phyloP scores from a whole-genome alignment of 2,888 invertebrate genomes.

The Isoperla grammatica region DNA sequence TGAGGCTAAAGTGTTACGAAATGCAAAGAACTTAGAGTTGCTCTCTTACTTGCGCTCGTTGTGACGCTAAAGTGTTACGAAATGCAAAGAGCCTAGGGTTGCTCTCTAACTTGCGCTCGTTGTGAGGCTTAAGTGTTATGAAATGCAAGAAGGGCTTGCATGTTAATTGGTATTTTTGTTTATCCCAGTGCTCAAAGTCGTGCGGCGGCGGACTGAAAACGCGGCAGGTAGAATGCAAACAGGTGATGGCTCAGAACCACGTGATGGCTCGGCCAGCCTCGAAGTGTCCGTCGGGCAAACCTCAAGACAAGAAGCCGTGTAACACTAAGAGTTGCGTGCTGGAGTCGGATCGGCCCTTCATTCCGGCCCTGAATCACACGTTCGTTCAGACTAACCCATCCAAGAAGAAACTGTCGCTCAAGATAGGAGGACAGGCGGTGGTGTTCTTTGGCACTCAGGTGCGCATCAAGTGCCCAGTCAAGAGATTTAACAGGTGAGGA shows the following conservation, averaged over 20 bases:
- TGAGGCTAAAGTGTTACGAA: too few relatives aligned
- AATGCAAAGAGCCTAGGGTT: too few relatives aligned
- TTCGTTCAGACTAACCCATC: constrained; percentile 80
- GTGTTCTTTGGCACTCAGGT: constrained; percentile 88
- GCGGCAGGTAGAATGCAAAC: constrained; percentile 77
- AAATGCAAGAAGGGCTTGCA: too few relatives aligned
- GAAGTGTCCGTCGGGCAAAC: constrained; percentile 69
- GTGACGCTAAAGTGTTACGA: too few relatives aligned
- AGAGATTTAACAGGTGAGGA: constrained; percentile 55
- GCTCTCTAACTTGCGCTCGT: too few relatives aligned
- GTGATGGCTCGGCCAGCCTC: constrained; percentile 71
- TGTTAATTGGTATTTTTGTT: neutral
- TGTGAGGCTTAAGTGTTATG: too few relatives aligned
- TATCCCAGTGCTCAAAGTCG: constrained; percentile 72
- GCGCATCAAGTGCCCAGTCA: constrained; percentile 91
- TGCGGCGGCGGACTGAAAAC: constrained; percentile 89
- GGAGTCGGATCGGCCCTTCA: constrained; percentile 65
- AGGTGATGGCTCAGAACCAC: constrained; percentile 89
- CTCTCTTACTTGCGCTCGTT: too few relatives aligned
- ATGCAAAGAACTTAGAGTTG: too few relatives aligned
- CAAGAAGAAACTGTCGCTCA: constrained; percentile 71
- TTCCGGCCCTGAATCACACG: constrained; percentile 66
- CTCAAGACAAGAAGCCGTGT: constrained; percentile 74
- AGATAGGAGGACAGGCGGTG: constrained; percentile 85
- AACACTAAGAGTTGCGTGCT: constrained; percentile 74